Evolutionary conservation across 2,888 invertebrate species (phyloP).

Genomic region (Dolichomitus sp.): DNA sequence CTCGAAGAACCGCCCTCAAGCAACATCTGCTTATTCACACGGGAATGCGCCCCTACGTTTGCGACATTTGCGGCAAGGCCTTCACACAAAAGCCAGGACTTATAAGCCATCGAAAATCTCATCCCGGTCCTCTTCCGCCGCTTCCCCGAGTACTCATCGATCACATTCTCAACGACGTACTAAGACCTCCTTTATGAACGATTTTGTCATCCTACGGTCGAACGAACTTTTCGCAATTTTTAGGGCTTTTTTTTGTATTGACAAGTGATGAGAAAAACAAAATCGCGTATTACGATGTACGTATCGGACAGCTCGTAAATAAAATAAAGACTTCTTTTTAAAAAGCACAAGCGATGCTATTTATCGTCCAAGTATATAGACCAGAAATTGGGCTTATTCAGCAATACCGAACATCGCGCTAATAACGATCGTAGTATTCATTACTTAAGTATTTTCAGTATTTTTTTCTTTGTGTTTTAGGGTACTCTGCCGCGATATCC

Average conservation of each 20-base stretch:
- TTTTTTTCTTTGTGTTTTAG: conserved; percentile 41
- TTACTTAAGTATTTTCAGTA: conserved; percentile 4
- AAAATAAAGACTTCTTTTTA: conserved; percentile 10
- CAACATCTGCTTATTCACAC: conserved; percentile 84
- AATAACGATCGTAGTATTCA: not conserved
- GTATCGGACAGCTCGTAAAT: conserved; percentile 2
- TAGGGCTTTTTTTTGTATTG: conserved; percentile 12
- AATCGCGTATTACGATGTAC: conserved; percentile 18
- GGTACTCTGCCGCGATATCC: conserved; percentile 10
- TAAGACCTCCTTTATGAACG: conserved; percentile 72
- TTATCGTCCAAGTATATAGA: conserved; percentile 7
- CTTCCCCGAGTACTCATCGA: conserved; percentile 82
- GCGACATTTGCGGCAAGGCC: conserved; percentile 84
- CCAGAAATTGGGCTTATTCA: not conserved
- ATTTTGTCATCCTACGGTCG: not conserved
- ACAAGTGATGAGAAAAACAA: not conserved
- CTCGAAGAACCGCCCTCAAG: conserved; percentile 80
- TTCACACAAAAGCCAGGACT: conserved; percentile 84
- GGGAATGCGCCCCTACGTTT: conserved; percentile 82
- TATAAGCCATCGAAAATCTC: conserved; percentile 84
- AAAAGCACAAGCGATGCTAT: not conserved
- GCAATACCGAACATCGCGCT: not conserved
- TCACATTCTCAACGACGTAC: conserved; percentile 81
- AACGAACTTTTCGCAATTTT: conserved; percentile 20
- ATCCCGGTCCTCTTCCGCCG: conserved; percentile 83